Evolutionary conservation across 2,113 vertebrate species (phyloP).

Genomic region (Salvelinus sp.): DNA sequence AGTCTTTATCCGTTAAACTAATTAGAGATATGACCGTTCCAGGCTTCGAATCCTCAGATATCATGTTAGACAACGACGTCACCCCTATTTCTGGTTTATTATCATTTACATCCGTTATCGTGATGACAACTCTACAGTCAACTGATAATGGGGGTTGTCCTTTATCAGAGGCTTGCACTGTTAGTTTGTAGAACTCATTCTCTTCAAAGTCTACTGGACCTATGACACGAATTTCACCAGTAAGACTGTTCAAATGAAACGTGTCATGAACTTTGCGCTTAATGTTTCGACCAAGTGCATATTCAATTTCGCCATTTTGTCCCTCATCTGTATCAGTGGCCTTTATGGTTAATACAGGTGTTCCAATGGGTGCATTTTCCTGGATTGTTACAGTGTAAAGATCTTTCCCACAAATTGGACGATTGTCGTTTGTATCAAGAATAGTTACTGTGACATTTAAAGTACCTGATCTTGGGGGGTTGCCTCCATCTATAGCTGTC

Average conservation of each 20-base stretch:
- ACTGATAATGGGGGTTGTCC: constrained; percentile 31
- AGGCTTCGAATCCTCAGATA: constrained; percentile 63
- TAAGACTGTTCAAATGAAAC: constrained; percentile 38
- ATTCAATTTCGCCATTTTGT: constrained; percentile 43
- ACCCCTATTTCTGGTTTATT: constrained; percentile 66
- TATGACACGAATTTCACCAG: constrained; percentile 51
- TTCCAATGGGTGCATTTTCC: constrained; percentile 38
- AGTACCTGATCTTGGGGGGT: constrained; percentile 33
- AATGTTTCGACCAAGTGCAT: constrained; percentile 31
- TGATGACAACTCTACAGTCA: constrained; percentile 48
- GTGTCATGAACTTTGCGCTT: constrained; percentile 27
- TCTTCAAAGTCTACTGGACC: constrained; percentile 51
- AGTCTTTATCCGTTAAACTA: constrained; percentile 68
- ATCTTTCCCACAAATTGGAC: constrained; percentile 34
- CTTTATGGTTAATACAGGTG: constrained; percentile 32
- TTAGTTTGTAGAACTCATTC: constrained; percentile 36
- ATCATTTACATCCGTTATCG: constrained; percentile 55
- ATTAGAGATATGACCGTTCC: constrained; percentile 69
- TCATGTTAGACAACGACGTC: constrained; percentile 50
- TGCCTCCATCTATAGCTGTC: constrained; percentile 48
- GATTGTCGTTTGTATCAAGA: constrained; percentile 52
- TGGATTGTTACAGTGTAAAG: constrained; percentile 17
- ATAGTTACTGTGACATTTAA: constrained; percentile 41
- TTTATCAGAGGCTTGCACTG: constrained; percentile 50
- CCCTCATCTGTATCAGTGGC: constrained; percentile 48